Base-by-base conservation (phyloP, 2,888 invertebrate genomes). In the Diabrotica balteata region DNA sequence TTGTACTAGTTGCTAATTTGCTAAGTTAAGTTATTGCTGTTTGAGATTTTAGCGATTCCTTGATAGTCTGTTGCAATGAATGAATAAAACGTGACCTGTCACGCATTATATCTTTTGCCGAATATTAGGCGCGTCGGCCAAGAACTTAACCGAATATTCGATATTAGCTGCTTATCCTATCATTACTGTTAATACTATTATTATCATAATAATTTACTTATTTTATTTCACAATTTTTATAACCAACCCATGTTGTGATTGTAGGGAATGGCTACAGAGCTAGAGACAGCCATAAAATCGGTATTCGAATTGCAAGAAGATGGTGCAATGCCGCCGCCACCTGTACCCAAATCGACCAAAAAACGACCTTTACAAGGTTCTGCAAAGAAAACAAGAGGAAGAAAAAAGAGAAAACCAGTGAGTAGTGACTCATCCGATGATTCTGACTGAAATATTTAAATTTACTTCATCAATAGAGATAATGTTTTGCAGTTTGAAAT, bases 231-330 rank as follows among this genome's bases (percentile, higher is more conserved):
- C 32, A 32, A 32, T 32, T 32, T 32, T 32, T 32, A 32, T 32
- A 32, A 32, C 5, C 32, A 32, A 32, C 32, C 32, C 32, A 4
- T 32, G 32, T 71, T 58, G n/a, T n/a, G 55, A 63, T 76, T 75
- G 57, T 76, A 88, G 88, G 83, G 86, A 0, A 79, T 89, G 10
- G 86, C 91, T 11, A 87, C 89, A 10, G 93, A 93, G 80, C 84
- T 93, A 51, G 89, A 91, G 70, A 87, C 88, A 63, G 88, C 89
- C 64, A 87, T 93, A 59, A 90, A 89, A 70, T 89, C 90, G 73
- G 90, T 90, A 73, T 87, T 90, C 68, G 84, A 87, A 17, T 84
- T 89, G 9, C 82, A 81, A 4, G 86, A 87, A 10, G 77, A 79
- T 32, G 77, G 75, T 8, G 63, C 68, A 57, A 69, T 52, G 67